Conservation (phyloP, 2,797 vertebrate genomes). For the Hoplostethus atlanticus region DNA sequence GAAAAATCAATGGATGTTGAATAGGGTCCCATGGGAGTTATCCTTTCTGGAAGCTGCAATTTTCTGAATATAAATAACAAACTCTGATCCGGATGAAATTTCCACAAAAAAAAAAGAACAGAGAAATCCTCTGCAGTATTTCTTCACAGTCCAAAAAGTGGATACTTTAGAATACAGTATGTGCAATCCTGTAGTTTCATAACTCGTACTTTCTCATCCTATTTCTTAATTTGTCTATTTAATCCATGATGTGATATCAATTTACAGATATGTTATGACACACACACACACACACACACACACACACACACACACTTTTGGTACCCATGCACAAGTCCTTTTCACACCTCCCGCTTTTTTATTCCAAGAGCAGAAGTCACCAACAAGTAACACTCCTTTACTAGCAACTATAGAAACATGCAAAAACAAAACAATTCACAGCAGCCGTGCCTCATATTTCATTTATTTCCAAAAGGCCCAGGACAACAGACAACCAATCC, state of each 20-base stretch:
- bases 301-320: not conserved
- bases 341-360: no score
- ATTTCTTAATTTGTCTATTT: not conserved
- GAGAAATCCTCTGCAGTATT: conserved; percentile 16
- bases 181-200: not conserved
- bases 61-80: conserved; percentile 30
- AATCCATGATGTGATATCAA: not conserved
- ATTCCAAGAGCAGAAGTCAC: not conserved
- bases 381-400: not conserved
- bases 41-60: conserved; percentile 9
- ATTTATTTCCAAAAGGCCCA: conserved; percentile 42
- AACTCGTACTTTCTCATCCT: not conserved
- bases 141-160: conserved; percentile 1
- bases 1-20: conserved; percentile 40
- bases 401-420: not conserved
- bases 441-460: conserved; percentile 32
- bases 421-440: conserved; percentile 33
- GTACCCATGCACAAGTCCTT: no score
- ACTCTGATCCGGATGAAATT: not conserved
- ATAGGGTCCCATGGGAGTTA: conserved; percentile 12
- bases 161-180: not conserved
- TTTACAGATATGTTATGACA: not conserved
- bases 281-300: no score
- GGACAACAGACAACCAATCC: conserved; percentile 25
- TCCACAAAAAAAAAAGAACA: not conserved